A percentile compares a stretch with the other conserved stretches of the same genome.
These are phyloP conservation scores for Leptinotarsa lineolata DNA, from an alignment of 1,140 invertebrate genomes.

Conservation along the genomic window DNA sequence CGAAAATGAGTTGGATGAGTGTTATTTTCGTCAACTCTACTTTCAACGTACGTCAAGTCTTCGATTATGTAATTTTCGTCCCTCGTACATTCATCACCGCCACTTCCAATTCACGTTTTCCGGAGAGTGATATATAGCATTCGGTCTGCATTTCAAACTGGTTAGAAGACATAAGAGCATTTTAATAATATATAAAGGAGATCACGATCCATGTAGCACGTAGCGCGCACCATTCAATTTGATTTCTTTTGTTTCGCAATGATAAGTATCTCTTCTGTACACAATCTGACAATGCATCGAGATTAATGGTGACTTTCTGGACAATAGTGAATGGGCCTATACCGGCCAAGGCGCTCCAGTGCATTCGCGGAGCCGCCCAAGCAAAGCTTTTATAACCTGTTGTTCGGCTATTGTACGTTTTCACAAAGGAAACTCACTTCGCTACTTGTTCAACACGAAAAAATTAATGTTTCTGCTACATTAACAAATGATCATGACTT, in stretches of 20 bases:
- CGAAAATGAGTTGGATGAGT: no score
- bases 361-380: constrained; percentile 18
- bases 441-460: constrained; percentile 17
- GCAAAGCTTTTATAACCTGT: neutral
- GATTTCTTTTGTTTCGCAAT: constrained; percentile 36
- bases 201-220: constrained; percentile 31
- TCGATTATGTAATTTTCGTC: no score
- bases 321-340: constrained; percentile 34
- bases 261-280: constrained; percentile 35
- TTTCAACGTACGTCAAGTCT: no score
- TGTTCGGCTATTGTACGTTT: constrained; percentile 10
- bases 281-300: constrained; percentile 31
- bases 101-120: constrained; percentile 2
- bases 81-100: no score
- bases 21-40: no score
- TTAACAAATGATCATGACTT: constrained; percentile 11
- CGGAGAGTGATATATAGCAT: neutral
- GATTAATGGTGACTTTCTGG: constrained; percentile 33
- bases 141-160: neutral
- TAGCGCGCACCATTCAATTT: constrained; percentile 34
- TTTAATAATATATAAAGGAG: constrained; percentile 29
- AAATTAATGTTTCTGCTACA: constrained; percentile 11
- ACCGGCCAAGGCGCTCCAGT: constrained; percentile 22
- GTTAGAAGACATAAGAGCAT: constrained; percentile 5
- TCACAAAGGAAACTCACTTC: constrained; percentile 12